These are phyloP conservation scores for Trialeurodes vaporariorum DNA, from an alignment of 1,140 invertebrate species.

Conservation along the genomic window DNA sequence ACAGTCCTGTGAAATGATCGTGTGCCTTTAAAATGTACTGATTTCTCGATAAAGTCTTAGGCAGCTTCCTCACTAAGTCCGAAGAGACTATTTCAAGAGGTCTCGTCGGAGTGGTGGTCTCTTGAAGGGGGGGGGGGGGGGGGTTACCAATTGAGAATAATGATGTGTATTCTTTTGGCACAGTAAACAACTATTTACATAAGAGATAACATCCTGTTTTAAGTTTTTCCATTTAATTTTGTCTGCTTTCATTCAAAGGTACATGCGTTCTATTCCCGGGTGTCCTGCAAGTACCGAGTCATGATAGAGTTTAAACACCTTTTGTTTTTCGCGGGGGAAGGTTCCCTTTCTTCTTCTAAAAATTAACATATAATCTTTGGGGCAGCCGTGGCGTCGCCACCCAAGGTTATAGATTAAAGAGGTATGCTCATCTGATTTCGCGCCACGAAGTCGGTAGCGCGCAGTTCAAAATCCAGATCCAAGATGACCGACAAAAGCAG, in stretches of 20 bases:
- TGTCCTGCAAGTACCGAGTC: not conserved
- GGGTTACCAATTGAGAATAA: not conserved
- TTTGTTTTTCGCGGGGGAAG: not conserved
- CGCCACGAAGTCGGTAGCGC: too few relatives aligned
- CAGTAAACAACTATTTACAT: not conserved
- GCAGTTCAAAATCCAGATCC: too few relatives aligned
- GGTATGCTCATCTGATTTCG: too few relatives aligned
- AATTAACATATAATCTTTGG: too few relatives aligned
- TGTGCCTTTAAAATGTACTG: conserved; percentile 31
- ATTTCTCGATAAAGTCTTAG: conserved; percentile 23
- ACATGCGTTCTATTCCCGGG: not conserved
- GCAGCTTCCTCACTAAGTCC: conserved; percentile 29
- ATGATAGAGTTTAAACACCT: not conserved
- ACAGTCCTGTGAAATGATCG: conserved; percentile 28
- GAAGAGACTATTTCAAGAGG: conserved; percentile 11
- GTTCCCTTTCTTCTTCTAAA: too few relatives aligned
- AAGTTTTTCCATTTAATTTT: not conserved
- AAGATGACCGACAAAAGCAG: too few relatives aligned
- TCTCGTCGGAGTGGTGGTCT: not conserved
- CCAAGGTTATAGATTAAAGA: too few relatives aligned
- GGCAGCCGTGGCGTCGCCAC: too few relatives aligned
- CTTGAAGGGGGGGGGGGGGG: not conserved
- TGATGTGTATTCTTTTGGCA: not conserved
- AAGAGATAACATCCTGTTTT: not conserved
- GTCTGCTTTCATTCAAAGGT: not conserved